Base-by-base conservation (phyloP, 1,140 invertebrate genomes). In the Saccostrea echinata region DNA sequence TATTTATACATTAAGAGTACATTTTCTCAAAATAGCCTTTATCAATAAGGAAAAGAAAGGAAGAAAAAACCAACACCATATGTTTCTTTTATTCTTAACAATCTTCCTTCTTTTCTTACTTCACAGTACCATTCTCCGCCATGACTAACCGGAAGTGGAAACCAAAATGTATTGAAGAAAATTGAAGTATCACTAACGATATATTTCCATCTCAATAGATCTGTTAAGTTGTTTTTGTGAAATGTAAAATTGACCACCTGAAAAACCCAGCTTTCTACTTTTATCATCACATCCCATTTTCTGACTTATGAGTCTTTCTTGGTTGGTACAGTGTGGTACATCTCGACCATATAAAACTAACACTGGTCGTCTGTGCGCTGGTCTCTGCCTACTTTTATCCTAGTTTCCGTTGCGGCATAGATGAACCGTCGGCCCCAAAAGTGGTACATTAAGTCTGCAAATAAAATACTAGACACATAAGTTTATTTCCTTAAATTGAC, bases 401-500 rank as follows among this genome's bases (percentile, higher is more conserved):
- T 27, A 27, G 68, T 76, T 76, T 76, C 68, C 68, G 68, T 27
- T 76, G 30, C 68, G 30, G 68, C 68, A 33, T 76, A 27, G 30
- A 30, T 76, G 27, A 76, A 76, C 68, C 24, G 27, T 16, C 68
- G 30, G 27, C 12, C 68, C 27, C 13, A 27, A 76, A 76, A 76
- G 68, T 76, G 68, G 68, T 76, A 33, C 68, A 76, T 61, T 33
- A 76, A 18, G 16, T 76, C 13, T 76, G 30, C 27, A 76, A 76
- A 76, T 33, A 33, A 33, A 76, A 76, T 76, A 76, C 30, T 33
- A 33, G 16, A 76, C 24, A 76, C 24, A 76, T 27, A 76, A 76
- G 27, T 30, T 21, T 76, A 76, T 76, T 76, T 76, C 68, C 68
- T 76, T 76, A 76, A 76, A 76, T 76, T 30, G 11, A 18, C 68